Evolutionary conservation across 1,140 invertebrate species (phyloP), one percentile per base, ranked within the genome.

Genomic region (Lepidostoma basale): DNA sequence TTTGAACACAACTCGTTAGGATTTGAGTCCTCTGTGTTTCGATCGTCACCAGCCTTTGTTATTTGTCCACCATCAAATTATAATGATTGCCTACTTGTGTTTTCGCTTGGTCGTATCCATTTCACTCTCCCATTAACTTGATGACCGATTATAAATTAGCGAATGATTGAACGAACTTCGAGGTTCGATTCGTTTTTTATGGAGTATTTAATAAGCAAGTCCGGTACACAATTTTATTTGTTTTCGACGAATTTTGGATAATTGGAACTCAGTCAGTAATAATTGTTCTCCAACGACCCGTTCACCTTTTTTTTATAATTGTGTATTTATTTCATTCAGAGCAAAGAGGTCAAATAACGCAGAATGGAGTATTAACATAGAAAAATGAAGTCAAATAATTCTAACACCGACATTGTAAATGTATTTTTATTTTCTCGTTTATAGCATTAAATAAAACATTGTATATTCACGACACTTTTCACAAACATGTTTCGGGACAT

Each of bases 61-160:
- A 54, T 54, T 54, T 59, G 54, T 40, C 33, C 30, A 22, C 30
- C 54, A 40, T 40, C 54, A 59, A 59, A 59, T 39, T 59, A 59
- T 36, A 59, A 59, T 39, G 54, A 36, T 59, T 59, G 54, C 40
- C 54, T 59, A 59, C 20, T 59, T 59, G 30, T 39, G 22, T 59
- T 36, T 39, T 30, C n/a, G 49, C 25, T n/a, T 40, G 54, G 10
- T 18, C 18, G 36, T 59, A 40, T 59, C 54, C 18, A 59, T 59
- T 59, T 22, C 54, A 36, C 18, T 39, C 30, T 18, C 54, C 36
- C 20, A 59, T 59, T 59, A 36, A 40, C 20, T 40, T 59, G 54
- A 59, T 40, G 54, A 39, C 54, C 54, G 54, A 59, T 59, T 59
- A 59, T 59, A 59, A 59, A 59, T 59, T 59, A 59, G 54, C 54